phyloP scores from a whole-genome alignment of 2,888 invertebrate species.

The Microctonus brassicae region DNA sequence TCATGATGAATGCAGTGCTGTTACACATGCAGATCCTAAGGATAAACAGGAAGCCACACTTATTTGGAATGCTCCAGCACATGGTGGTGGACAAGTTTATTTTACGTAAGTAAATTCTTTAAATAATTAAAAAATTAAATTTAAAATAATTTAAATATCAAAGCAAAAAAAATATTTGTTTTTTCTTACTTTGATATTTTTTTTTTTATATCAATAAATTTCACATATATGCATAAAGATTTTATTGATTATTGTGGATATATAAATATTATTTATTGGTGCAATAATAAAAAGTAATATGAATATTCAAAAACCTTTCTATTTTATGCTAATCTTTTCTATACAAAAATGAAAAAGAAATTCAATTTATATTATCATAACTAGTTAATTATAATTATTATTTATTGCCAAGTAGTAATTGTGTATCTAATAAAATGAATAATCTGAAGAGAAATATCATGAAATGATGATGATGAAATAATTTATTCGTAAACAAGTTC shows the following conservation, averaged over 20 bases:
- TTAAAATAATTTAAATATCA: too few species aligned
- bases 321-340: not conserved
- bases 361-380: not conserved
- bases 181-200: not conserved
- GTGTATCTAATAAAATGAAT: not conserved
- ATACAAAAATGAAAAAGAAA: not conserved
- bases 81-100: constrained; percentile 79
- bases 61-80: constrained; percentile 81
- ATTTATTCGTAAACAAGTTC: constrained; percentile 6
- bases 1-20: constrained; percentile 83
- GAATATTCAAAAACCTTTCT: not conserved
- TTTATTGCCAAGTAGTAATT: not conserved
- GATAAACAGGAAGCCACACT: constrained; percentile 81
- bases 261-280: not conserved
- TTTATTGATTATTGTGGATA: too few species aligned
- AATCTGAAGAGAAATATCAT: not conserved
- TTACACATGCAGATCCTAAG: constrained; percentile 83
- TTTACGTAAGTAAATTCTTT: constrained; percentile 79
- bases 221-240: too few species aligned
- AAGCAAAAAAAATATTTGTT: too few species aligned
- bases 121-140: not conserved
- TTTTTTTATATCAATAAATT: too few species aligned
- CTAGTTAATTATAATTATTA: not conserved
- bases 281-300: too few species aligned
- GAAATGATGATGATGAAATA: not conserved